phyloP scores from a whole-genome alignment of 2,888 invertebrate species.

The Pseudoips prasinana region DNA sequence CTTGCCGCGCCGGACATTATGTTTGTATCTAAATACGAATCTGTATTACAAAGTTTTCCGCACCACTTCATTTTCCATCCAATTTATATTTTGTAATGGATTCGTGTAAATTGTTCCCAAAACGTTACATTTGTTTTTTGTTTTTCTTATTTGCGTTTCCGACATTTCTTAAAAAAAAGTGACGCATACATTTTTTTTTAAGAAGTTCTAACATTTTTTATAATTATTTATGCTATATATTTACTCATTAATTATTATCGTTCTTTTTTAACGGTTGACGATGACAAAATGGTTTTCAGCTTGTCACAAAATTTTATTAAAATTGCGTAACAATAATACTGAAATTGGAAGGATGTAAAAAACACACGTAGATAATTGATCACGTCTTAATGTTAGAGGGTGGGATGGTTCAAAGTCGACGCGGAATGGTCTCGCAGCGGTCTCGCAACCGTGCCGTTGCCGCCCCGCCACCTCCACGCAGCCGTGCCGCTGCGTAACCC shows the following conservation, averaged over 20 bases:
- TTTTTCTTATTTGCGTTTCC: too few species aligned
- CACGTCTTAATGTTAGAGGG: slow-evolving; percentile 49
- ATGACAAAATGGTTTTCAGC: slow-evolving; percentile 28
- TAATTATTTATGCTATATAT: too few species aligned
- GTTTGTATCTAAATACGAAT: slow-evolving; percentile 32
- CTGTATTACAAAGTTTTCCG: slow-evolving; percentile 8
- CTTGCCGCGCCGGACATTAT: slow-evolving; percentile 24
- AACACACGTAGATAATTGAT: slow-evolving; percentile 60
- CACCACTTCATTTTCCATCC: slow-evolving; percentile 2
- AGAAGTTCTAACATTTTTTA: too few species aligned
- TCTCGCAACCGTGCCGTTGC: slow-evolving; percentile 10
- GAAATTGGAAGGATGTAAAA: slow-evolving; percentile 32
- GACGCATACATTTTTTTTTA: too few species aligned
- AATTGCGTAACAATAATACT: slow-evolving; percentile 42
- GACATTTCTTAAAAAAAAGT: too few species aligned
- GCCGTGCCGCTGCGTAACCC: slow-evolving; percentile 15
- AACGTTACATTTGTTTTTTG: too few species aligned
- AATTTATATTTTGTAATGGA: slow-evolving; percentile 1
- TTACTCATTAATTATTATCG: too few species aligned
- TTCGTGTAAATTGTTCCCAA: too few species aligned
- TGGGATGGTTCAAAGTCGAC: slow-evolving; percentile 19
- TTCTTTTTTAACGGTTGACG: too few species aligned
- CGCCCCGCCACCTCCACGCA: slow-evolving; percentile 20
- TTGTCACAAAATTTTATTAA: slow-evolving; percentile 41
- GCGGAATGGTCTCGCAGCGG: slow-evolving; percentile 13